These are phyloP conservation scores for Cyclina sinensis DNA, from an alignment of 1,140 invertebrate genomes.

Conservation along the genomic window DNA sequence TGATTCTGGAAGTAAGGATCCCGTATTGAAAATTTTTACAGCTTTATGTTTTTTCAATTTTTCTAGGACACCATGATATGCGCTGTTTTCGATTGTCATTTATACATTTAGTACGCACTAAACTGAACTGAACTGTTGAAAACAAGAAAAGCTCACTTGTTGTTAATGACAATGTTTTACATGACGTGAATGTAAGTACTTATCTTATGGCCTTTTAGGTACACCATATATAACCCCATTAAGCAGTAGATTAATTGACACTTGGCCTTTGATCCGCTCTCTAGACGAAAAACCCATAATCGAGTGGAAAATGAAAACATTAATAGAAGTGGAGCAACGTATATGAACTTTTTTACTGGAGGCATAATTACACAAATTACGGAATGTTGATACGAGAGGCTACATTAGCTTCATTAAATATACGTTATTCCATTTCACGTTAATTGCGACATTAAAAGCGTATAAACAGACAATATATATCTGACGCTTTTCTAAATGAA, in stretches of 20 bases:
- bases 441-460: constrained; percentile 21
- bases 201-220: neutral
- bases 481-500: constrained; percentile 7
- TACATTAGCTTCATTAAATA: constrained; percentile 21
- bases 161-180: no score
- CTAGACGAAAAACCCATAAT: neutral
- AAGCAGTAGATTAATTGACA: neutral
- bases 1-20: no score
- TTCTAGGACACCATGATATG: no score
- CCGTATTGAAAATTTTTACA: no score
- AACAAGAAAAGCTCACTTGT: no score
- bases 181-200: neutral
- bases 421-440: constrained; percentile 14
- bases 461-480: constrained; percentile 10
- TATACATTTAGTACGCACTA: no score
- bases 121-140: no score
- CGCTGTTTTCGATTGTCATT: no score
- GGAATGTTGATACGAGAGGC: neutral
- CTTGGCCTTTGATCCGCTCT: neutral
- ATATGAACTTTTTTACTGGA: neutral
- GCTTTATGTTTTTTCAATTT: no score
- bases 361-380: neutral
- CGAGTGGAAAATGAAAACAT: neutral
- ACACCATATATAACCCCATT: neutral
- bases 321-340: neutral